Evolutionary conservation across 1,140 invertebrate species (phyloP), one percentile per base, ranked within the genome.

Genomic region (Drosophila carrolli): DNA sequence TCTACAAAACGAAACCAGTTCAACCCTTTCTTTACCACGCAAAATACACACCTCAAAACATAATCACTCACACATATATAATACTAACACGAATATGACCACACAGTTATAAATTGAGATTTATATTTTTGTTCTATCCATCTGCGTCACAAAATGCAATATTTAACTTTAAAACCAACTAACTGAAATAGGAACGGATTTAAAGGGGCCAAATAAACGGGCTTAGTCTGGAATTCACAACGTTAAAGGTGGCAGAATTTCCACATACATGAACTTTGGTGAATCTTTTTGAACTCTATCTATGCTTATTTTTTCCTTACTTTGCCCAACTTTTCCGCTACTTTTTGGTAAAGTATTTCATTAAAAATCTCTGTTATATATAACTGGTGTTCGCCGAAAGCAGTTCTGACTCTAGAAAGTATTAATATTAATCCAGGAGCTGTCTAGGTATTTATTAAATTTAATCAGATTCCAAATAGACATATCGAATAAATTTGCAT

Each of bases 61-160:
- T 53, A 53, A 37, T 53, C 50, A 53, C 50, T 13, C 50, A 53
- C 50, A 53, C 50, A 14, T 37, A 53, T 53, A 37, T 53, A 32
- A 16, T 23, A 8, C 5, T 9, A 37, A 35, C 32, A 35, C 32
- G 14, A 35, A 35, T 16, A 53, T 10, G 50, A 53, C 14, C 35
- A 53, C 50, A 53, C 50, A 4, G 9, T 37, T 53, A 5, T 16
- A 37, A 53, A 19, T 37, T 37, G 14, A 37, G 10, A 50, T 50
- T 14, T 50, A 32, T 37, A 53, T 4, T 37, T 37, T 19, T 13
- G 5, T 37, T 51, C 32, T 16, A 35, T 53, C 10, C 50, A 51
- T 51, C 29, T 51, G 29, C 27, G 48, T 27, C 48, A 51, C 29
- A 51, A 48, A 29, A 29, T 48, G 43, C 14, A 19, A 8, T 27